A percentile compares a stretch with the other conserved stretches of the same genome.
Conservation (phyloP, 2,113 vertebrate species). For the Protomyctophum bolini region DNA sequence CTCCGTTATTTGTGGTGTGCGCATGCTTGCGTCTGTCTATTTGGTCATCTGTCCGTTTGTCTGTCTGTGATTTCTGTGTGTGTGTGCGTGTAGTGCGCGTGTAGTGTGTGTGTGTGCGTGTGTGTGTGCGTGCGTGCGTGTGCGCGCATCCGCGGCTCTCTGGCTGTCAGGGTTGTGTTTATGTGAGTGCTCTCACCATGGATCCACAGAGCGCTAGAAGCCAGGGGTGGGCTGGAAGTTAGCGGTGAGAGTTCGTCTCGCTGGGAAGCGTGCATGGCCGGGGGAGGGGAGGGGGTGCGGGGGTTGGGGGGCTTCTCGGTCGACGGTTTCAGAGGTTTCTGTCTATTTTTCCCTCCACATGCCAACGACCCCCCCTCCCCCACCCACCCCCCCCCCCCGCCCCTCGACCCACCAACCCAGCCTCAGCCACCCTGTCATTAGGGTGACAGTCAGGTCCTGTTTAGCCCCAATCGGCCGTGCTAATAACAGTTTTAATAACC, state of each 20-base stretch:
- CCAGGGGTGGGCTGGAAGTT: slow-evolving; percentile 43
- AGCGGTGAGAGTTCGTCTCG: slow-evolving; percentile 37
- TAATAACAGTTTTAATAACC: slow-evolving; percentile 81
- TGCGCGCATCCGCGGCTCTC: slow-evolving; percentile 27
- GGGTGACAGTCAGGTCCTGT: slow-evolving; percentile 77
- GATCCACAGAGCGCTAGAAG: slow-evolving; percentile 39
- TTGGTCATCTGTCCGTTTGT: slow-evolving; percentile 12
- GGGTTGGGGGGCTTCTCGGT: slow-evolving; percentile 34
- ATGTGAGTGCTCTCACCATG: slow-evolving; percentile 22
- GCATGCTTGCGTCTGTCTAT: slow-evolving; percentile 10
- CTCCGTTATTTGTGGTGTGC: too few relatives aligned
- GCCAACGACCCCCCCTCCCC: slow-evolving; percentile 33
- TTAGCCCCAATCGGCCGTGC: slow-evolving; percentile 72
- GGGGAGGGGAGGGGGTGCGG: slow-evolving; percentile 7
- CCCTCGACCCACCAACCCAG: slow-evolving; percentile 7
- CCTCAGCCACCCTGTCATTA: slow-evolving; percentile 77
- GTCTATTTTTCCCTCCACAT: not conserved
- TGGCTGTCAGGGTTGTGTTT: slow-evolving; percentile 45
- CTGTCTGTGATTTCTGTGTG: not conserved
- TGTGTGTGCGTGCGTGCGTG: slow-evolving; percentile 15
- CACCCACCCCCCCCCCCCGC: slow-evolving; percentile 28
- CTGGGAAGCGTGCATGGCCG: not conserved
- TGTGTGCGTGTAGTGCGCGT: not conserved
- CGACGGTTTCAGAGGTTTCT: slow-evolving; percentile 60
- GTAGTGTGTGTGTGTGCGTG: not conserved